A percentile compares a stretch with the other conserved stretches of the same genome.
phyloP scores from a whole-genome alignment of 2,888 invertebrate genomes.

The Drosophila longiperda region DNA sequence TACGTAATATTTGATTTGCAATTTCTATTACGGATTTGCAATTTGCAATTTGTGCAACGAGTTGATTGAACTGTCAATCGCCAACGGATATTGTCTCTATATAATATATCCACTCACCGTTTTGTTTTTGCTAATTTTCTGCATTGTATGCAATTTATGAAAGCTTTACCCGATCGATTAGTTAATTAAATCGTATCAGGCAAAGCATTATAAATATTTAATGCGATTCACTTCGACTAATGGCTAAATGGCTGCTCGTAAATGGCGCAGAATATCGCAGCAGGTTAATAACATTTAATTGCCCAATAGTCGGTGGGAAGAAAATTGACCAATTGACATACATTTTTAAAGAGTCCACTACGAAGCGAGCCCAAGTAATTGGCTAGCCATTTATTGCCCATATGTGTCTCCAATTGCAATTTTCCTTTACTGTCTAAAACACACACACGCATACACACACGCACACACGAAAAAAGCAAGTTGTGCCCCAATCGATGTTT shows the following conservation, averaged over 20 bases:
- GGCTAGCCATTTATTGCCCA: constrained; percentile 46
- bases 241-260: constrained; percentile 41
- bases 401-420: constrained; percentile 16
- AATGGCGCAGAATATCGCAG: constrained; percentile 33
- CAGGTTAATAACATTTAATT: constrained; percentile 78
- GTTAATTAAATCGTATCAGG: constrained; percentile 66
- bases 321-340: constrained; percentile 81
- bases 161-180: constrained; percentile 53
- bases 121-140: constrained; percentile 54
- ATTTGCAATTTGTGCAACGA: constrained; percentile 44
- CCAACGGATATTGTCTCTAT: constrained; percentile 49
- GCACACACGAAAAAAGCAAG: neutral
- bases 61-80: constrained; percentile 78
- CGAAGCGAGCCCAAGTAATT: constrained; percentile 33
- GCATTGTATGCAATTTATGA: constrained; percentile 71
- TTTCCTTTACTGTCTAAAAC: neutral
- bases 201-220: constrained; percentile 65
- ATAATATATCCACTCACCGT: constrained; percentile 37
- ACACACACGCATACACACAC: neutral
- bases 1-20: constrained; percentile 75
- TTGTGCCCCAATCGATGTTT: neutral
- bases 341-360: constrained; percentile 72
- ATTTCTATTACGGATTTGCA: constrained; percentile 54
- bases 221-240: constrained; percentile 51
- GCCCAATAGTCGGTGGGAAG: constrained; percentile 48